Percentiles rank a stretch among this genome's conserved stretches.
Conservation (phyloP, 1,140 invertebrate species). For the Battus philenor region DNA sequence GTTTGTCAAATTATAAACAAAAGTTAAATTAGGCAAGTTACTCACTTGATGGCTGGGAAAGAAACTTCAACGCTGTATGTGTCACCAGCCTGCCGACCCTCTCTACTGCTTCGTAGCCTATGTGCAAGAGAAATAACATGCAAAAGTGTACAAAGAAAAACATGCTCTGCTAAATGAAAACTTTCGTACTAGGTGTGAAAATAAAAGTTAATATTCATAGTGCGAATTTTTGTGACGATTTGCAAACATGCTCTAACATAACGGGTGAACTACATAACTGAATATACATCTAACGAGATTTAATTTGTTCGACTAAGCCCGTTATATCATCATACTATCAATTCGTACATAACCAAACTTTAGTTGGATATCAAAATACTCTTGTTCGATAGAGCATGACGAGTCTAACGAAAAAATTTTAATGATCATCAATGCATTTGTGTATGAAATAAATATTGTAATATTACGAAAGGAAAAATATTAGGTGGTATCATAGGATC, state of each 20-base stretch:
- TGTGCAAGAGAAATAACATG: constrained; percentile 70
- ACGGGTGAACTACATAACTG: neutral
- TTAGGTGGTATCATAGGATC: no score
- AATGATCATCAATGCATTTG: no score
- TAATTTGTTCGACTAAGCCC: neutral
- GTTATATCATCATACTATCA: no score
- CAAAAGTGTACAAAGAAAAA: constrained; percentile 57
- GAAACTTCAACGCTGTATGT: constrained; percentile 93
- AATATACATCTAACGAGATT: no score
- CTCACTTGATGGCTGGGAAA: constrained; percentile 95
- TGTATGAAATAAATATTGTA: no score
- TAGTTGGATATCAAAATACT: no score
- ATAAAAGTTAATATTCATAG: neutral
- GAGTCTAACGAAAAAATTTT: no score
- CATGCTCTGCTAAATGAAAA: constrained; percentile 37
- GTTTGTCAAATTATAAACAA: no score
- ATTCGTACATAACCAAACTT: no score
- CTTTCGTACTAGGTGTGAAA: neutral
- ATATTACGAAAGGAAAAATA: no score
- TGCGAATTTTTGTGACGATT: constrained; percentile 1
- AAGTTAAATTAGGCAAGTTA: no score
- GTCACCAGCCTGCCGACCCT: constrained; percentile 83
- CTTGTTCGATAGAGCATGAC: no score
- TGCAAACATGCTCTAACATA: constrained; percentile 4
- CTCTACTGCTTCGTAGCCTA: constrained; percentile 76